Evolutionary conservation across 2,113 vertebrate species (phyloP).

Genomic region (Pedetes capensis): DNA sequence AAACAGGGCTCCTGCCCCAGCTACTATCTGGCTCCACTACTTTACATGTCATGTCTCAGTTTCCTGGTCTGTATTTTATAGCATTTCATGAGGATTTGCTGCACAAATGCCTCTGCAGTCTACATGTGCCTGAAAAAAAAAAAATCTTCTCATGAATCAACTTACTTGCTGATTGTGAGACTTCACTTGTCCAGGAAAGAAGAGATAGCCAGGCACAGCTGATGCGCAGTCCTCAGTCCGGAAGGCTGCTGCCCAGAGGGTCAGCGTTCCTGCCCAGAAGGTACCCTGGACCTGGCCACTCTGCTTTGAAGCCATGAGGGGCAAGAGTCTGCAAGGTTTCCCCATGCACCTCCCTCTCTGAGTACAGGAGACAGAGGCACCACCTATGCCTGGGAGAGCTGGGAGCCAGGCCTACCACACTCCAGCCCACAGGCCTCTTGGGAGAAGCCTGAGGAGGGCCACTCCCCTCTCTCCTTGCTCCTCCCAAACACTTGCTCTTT

Average conservation of each 20-base stretch:
- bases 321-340: neutral
- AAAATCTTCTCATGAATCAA: no score
- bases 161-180: neutral
- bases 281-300: neutral
- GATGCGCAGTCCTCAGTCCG: neutral
- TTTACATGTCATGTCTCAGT: neutral
- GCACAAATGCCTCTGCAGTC: neutral
- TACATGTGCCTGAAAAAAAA: neutral
- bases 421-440: no score
- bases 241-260: neutral
- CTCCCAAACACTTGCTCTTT: neutral
- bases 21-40: no score
- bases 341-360: neutral
- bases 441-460: neutral
- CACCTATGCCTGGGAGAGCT: neutral
- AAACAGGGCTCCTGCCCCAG: neutral
- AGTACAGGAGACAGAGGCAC: neutral
- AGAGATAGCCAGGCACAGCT: neutral
- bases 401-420: rapidly evolving
- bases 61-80: neutral
- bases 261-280: neutral
- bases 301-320: neutral
- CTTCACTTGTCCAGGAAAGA: neutral
- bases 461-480: neutral
- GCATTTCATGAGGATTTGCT: neutral